phyloP scores from a whole-genome alignment of 2,113 vertebrate genomes.

The Mohoua ochrocephala region DNA sequence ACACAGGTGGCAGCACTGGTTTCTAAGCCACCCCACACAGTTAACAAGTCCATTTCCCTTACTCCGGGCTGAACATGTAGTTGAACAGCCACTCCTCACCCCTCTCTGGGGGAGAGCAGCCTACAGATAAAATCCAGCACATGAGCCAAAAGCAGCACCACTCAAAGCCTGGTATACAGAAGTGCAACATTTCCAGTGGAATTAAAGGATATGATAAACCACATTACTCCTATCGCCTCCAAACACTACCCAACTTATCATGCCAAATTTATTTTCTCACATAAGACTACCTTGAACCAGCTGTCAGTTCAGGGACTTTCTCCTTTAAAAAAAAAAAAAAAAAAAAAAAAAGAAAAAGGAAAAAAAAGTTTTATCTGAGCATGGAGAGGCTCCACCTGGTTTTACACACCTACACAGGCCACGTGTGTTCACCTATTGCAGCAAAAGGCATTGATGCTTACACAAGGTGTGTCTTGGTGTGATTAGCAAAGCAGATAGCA shows the following conservation, averaged over 20 bases:
- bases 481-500: not conserved
- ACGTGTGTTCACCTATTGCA: fast-evolving
- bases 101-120: not conserved
- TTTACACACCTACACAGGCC: not conserved
- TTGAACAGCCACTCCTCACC: not conserved
- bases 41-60: fast-evolving
- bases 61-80: fast-evolving
- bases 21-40: not conserved
- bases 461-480: not conserved
- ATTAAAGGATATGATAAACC: not conserved
- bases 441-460: not conserved
- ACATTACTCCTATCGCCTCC: not conserved
- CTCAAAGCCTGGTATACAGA: not conserved
- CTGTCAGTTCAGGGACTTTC: not conserved
- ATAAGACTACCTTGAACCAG: not conserved
- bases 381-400: not conserved
- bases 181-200: fast-evolving
- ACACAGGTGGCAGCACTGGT: fast-evolving
- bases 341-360: too few relatives aligned
- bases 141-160: fast-evolving
- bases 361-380: not conserved
- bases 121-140: not conserved
- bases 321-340: too few relatives aligned
- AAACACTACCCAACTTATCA: not conserved
- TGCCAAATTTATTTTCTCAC: not conserved